A percentile compares a stretch with the other conserved stretches of the same genome.
phyloP scores from a whole-genome alignment of 2,797 vertebrate species.

The Fistularia commersonii region DNA sequence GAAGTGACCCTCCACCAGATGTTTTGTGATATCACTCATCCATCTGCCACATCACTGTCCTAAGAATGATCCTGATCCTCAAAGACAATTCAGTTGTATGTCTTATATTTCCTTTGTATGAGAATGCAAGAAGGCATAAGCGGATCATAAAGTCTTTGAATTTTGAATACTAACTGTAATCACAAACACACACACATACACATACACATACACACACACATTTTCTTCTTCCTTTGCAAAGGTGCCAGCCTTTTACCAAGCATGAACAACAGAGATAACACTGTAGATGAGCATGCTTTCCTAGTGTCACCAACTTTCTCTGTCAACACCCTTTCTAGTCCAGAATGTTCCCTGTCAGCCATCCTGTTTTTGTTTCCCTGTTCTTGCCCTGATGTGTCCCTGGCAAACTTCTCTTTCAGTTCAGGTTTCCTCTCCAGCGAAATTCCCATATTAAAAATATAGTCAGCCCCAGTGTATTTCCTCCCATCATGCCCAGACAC shows the following conservation, averaged over 20 bases:
- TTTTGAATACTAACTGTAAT: too few relatives aligned
- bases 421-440: constrained; percentile 54
- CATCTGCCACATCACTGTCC: too few relatives aligned
- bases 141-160: too few relatives aligned
- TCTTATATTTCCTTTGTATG: too few relatives aligned
- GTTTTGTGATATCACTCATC: too few relatives aligned
- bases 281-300: constrained; percentile 29
- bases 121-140: too few relatives aligned
- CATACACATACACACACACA: too few relatives aligned
- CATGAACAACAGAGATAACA: constrained; percentile 36
- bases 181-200: too few relatives aligned
- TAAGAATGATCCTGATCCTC: too few relatives aligned
- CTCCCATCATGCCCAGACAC: constrained; percentile 11
- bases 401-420: constrained; percentile 52
- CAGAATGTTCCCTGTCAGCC: constrained; percentile 60
- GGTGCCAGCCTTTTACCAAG: constrained; percentile 6
- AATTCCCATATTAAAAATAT: constrained; percentile 42
- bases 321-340: constrained; percentile 37
- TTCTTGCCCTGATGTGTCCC: constrained; percentile 48
- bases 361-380: constrained; percentile 73
- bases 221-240: not conserved
- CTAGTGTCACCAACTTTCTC: constrained; percentile 46
- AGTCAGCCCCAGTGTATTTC: constrained; percentile 41
- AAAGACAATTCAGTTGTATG: too few relatives aligned
- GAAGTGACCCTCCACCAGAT: too few relatives aligned